Base-by-base conservation (phyloP, 2,113 vertebrate species). In the Tachysurus vachellii region DNA sequence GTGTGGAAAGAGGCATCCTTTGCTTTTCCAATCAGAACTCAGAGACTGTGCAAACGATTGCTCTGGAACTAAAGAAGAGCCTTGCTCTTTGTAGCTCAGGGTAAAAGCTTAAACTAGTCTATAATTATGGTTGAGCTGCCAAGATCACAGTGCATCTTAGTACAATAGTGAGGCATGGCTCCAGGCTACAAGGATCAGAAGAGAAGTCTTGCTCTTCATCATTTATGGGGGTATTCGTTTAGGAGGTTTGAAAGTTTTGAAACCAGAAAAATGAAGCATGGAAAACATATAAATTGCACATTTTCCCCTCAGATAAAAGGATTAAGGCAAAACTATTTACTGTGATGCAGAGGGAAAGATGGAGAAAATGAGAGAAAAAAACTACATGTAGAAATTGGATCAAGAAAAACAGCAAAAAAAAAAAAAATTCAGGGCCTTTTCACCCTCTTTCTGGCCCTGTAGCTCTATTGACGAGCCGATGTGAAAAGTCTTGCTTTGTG, bases 11-110 rank as follows among this genome's bases (percentile, higher is more conserved):
- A 83, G 70, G 68, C 73, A 85, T 88, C 85, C 71, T 88, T 88
- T 84, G 80, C 85, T 89, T 85, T 89, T 85, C 82, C 81, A 81
- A 81, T 88, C 81, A 84, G 86, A 88, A 87, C 86, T 80, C 64
- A n/a, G 62, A 87, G 90, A 62, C 88, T 90, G 80, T 83, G 83
- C 84, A 90, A 89, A 90, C 19, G 64, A 89, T 88, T 89, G 42
- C 87, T 88, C 79, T 80, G 86, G 59, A 88, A 76, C 68, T 82
- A 17, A 68, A 85, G 87, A 88, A 77, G 80, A 91, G 80, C 80
- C 73, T 84, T 64, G 66, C 66, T 82, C 87, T 88, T 76, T 82
- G 84, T 82, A 71, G 86, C 68, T 86, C 73, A 75, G 84, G 61
- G 85, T 88, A 85, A 87, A 89, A 86, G 57, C 82, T 86, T 31